These are phyloP conservation scores for Euleptes europaea DNA, from an alignment of 2,113 vertebrate genomes.

Conservation along the genomic window DNA sequence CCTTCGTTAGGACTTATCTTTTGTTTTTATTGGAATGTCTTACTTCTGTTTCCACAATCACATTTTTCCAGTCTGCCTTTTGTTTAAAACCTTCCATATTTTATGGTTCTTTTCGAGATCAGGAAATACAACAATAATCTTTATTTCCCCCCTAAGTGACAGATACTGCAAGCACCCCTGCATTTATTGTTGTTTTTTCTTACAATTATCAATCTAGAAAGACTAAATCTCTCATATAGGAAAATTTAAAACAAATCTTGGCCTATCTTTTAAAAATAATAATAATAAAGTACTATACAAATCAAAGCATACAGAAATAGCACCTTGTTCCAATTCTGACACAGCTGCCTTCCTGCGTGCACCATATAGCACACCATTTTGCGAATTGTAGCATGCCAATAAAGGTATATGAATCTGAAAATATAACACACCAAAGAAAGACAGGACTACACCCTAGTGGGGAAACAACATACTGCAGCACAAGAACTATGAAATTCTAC, in stretches of 20 bases:
- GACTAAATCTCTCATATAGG: neutral
- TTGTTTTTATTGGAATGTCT: neutral
- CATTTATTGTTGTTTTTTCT: neutral
- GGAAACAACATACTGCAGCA: neutral
- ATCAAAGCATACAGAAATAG: neutral
- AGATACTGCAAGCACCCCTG: neutral
- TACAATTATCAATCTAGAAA: neutral
- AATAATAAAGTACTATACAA: neutral
- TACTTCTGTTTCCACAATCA: neutral
- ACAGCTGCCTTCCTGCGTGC: neutral
- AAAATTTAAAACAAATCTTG: neutral
- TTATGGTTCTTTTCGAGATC: neutral
- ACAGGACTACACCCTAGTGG: slow-evolving; percentile 53
- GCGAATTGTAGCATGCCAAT: no score
- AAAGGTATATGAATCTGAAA: no score
- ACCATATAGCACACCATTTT: neutral
- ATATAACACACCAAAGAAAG: slow-evolving; percentile 1
- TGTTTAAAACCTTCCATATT: neutral
- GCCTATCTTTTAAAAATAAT: neutral
- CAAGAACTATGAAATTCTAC: slow-evolving; percentile 65
- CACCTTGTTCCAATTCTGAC: neutral
- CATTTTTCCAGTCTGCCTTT: neutral
- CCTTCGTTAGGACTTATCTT: neutral
- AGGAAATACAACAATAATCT: neutral
- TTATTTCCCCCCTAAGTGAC: neutral